Evolutionary conservation across 2,888 invertebrate genomes (phyloP).

Genomic region (Drosophila fulvimacula): DNA sequence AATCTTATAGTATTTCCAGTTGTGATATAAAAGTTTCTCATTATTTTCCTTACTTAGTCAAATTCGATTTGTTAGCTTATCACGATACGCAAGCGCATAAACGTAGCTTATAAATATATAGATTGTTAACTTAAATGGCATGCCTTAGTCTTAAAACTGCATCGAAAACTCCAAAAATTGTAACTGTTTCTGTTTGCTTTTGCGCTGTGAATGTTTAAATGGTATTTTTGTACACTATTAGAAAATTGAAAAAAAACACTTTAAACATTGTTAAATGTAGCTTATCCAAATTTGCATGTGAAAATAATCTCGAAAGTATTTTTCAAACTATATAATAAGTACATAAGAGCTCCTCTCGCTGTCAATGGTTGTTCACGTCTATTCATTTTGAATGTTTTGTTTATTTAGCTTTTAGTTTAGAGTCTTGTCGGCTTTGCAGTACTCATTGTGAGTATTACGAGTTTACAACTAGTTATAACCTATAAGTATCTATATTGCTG

Average conservation of each 20-base stretch:
- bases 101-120: conserved; percentile 7
- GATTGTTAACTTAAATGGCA: conserved; percentile 24
- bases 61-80: conserved; percentile 6
- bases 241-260: conserved; percentile 6
- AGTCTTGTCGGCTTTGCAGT: conserved; percentile 1
- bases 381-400: conserved; percentile 18
- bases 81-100: conserved; percentile 22
- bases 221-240: conserved; percentile 15
- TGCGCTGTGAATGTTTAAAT: conserved; percentile 46
- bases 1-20: background rate
- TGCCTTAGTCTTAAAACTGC: conserved; percentile 20
- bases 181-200: conserved; percentile 24
- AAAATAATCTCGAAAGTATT: conserved; percentile 39
- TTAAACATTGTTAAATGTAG: conserved; percentile 5
- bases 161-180: conserved; percentile 12
- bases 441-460: conserved; percentile 1
- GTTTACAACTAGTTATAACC: conserved; percentile 10
- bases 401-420: conserved; percentile 21
- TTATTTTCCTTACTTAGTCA: background rate
- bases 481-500: background rate
- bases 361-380: conserved; percentile 10
- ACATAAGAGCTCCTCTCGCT: conserved; percentile 4
- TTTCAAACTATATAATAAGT: conserved; percentile 16
- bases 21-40: background rate
- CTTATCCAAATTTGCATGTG: conserved; percentile 27